These are phyloP conservation scores for Caretta caretta DNA, from an alignment of 2,113 vertebrate species.

Conservation along the genomic window DNA sequence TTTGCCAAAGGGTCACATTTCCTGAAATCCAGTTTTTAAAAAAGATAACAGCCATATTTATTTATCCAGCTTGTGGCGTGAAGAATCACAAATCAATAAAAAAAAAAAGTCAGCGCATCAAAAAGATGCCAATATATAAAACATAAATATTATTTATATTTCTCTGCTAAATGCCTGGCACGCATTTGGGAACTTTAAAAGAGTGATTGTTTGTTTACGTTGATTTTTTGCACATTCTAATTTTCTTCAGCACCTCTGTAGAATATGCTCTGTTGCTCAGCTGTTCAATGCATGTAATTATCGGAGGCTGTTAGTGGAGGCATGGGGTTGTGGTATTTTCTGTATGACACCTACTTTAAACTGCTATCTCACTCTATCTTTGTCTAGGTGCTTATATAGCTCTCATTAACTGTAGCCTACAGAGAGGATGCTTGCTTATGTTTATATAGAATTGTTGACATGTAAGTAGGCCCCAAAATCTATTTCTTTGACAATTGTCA, in stretches of 20 bases:
- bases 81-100: background rate
- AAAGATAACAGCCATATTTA: background rate
- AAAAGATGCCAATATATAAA: background rate
- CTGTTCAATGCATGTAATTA: background rate
- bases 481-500: too few relatives aligned
- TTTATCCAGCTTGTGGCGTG: background rate
- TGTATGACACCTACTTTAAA: background rate
- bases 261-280: background rate
- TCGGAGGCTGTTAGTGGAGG: background rate
- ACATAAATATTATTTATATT: background rate
- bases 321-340: background rate
- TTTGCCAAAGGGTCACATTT: background rate
- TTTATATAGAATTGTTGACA: too few relatives aligned
- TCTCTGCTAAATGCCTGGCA: background rate
- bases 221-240: background rate
- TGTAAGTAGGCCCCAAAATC: too few relatives aligned
- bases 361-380: background rate
- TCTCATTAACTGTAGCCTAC: background rate
- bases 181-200: background rate
- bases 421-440: too few relatives aligned
- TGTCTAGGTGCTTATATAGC: background rate
- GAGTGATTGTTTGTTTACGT: background rate
- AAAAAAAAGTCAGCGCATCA: background rate
- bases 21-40: background rate
- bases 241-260: background rate